Conservation (phyloP, 1,140 invertebrate species). For the Planococcus citri region DNA sequence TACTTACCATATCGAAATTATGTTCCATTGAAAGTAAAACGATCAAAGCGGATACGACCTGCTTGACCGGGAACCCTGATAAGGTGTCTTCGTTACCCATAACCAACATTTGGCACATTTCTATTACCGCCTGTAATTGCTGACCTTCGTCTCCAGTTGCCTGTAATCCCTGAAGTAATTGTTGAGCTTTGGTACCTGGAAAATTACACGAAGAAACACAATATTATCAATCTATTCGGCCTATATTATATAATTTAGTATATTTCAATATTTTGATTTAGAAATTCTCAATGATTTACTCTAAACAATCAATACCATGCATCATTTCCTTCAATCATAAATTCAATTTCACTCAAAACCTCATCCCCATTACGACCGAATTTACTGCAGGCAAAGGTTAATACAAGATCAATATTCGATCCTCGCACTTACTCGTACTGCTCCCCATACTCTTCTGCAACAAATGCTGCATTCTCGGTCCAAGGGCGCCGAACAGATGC, state of each 20-base stretch:
- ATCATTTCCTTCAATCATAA: too few relatives aligned
- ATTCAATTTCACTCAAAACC: too few relatives aligned
- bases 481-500: constrained; percentile 86
- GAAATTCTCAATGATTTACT: too few relatives aligned
- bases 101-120: constrained; percentile 97
- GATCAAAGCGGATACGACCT: constrained; percentile 90
- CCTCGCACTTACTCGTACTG: constrained; percentile 48
- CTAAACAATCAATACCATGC: too few relatives aligned
- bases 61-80: constrained; percentile 93
- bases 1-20: constrained; percentile 89
- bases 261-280: too few relatives aligned
- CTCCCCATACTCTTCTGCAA: constrained; percentile 84
- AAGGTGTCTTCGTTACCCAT: constrained; percentile 99
- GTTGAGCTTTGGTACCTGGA: constrained; percentile 81
- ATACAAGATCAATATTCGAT: too few relatives aligned
- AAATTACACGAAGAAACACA: constrained; percentile 23
- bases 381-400: too few relatives aligned
- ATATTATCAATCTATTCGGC: too few relatives aligned
- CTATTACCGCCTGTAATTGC: constrained; percentile 91
- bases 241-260: too few relatives aligned
- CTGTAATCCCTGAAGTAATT: constrained; percentile 83
- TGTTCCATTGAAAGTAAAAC: constrained; percentile 80
- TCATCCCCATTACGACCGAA: too few relatives aligned
- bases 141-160: constrained; percentile 90
- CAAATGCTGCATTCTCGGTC: constrained; percentile 93